Base-by-base conservation (phyloP, 2,888 invertebrate genomes). In the Philopedon plagiatum region DNA sequence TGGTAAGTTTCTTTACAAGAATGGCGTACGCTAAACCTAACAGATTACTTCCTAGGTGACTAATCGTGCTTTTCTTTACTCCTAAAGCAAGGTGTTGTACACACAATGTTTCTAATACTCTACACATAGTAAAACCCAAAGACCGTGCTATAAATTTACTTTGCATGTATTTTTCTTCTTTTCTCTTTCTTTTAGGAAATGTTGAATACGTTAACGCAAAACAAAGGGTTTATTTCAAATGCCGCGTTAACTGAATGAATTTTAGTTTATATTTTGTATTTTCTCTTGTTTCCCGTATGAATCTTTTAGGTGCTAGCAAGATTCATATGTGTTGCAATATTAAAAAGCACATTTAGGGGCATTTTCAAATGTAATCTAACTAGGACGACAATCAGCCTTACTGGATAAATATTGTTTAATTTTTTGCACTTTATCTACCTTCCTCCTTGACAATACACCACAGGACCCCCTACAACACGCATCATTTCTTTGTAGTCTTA, bases 1-100 rank as follows among this genome's bases (percentile, higher is more conserved):
- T 26, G 26, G 3, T 26, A 26, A 26, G n/a, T 26, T 26, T 26
- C 26, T 26, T 26, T 26, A 7, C 26, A 26, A 26, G 32, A 37
- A 13, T 37, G n/a, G 7, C 15, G 3, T 39, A 46, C n/a, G 46
- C 46, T 23, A 3, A 23, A 46, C 23, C 19, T 46, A 21, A 29
- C 26, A 26, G 13, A 51, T 51, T 29, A 29, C 29, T 51, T 51
- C 51, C 51, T 51, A 29, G 51, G n/a, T 51, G 15, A 15, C 26
- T 29, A 51, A 51, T n/a, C 26, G 51, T 51, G 51, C 51, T 26
- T 26, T 51, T 51, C 15, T 51, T 26, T 51, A 26, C 8, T 51
- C 15, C 15, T 8, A 29, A 51, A 13, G 51, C 51, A 13, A 51
- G 15, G 15, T 15, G 13, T 15, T 51, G 29, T 51, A 29, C 51